Base-by-base conservation (phyloP, 2,888 invertebrate species). In the Amphipoea oculea region DNA sequence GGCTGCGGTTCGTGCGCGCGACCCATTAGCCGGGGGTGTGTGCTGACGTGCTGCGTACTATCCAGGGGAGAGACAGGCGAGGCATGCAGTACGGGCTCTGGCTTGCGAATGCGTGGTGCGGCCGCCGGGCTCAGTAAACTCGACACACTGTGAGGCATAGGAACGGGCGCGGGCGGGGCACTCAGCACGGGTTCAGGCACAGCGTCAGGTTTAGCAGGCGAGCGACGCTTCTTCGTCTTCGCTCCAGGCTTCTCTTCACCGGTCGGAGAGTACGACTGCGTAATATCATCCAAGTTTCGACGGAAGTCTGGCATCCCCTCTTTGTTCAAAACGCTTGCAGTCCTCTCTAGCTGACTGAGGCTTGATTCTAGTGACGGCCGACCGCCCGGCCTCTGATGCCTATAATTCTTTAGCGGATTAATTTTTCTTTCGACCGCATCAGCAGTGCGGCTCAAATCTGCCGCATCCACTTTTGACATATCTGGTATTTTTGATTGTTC, bases 301-400 rank as follows among this genome's bases (percentile, higher is more conserved):
- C 97, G 93, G 78, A 97, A 97, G 87, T 96, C 97, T 12, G 97
- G 97, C 90, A 96, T 91, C 6, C 96, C 94, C 76, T 96, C 96
- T 82, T 95, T 96, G 78, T 95, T 96, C 40, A 96, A 89, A 11
- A 95, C 95, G 76, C 95, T 96, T 0, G 97, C 96, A 0, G 97
- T 97, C 84, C 94, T 94, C 86, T 97, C 97, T 76, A 97, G 86
- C 83, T 95, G 96, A 83, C 95, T 96, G 29, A 97, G 88, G 79
- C 96, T 96, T 0, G 97, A 97, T 87, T 97, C 97, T 0, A 93
- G 91, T n/a, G 92, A 92, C 2, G 95, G 90, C 42, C 96, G 93
- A 78, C 87, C 93, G 0, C 92, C 92, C 0, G 94, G 93, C 20
- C 97, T 92, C 82, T 96, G 97, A 89, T 97, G 97, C 89, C 97